These are phyloP conservation scores for Patella pellucida DNA, from an alignment of 2,888 invertebrate species.

Conservation along the genomic window DNA sequence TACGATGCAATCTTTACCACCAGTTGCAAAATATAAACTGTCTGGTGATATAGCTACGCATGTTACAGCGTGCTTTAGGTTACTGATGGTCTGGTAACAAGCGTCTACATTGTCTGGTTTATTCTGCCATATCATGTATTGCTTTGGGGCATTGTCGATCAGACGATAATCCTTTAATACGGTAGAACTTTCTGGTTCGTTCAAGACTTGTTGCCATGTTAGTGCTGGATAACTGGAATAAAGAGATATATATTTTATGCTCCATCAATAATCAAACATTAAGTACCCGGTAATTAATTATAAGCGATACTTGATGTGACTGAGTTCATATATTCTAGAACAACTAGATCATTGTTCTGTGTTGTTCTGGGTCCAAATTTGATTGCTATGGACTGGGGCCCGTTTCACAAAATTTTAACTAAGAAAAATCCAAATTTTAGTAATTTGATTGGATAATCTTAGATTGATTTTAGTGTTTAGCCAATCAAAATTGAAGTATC, in stretches of 20 bases:
- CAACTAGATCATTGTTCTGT: no score
- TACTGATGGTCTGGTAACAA: conserved; percentile 60
- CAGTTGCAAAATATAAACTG: conserved; percentile 60
- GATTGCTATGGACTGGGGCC: no score
- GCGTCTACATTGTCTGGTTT: conserved; percentile 52
- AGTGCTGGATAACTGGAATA: conserved; percentile 61
- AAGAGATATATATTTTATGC: background rate
- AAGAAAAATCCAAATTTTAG: no score
- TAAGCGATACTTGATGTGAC: background rate
- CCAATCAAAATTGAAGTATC: no score
- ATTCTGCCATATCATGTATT: conserved; percentile 56
- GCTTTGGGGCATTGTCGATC: conserved; percentile 14
- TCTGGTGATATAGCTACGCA: conserved; percentile 63
- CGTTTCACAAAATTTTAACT: no score
- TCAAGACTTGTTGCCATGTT: conserved; percentile 67
- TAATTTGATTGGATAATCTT: no score
- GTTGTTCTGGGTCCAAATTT: no score
- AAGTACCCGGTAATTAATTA: no score
- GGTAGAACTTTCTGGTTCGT: conserved; percentile 48
- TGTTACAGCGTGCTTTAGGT: conserved; percentile 58
- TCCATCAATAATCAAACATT: background rate
- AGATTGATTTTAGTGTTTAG: no score
- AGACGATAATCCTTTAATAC: conserved; percentile 43
- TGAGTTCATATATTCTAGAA: no score
- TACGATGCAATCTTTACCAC: conserved; percentile 62